Evolutionary conservation across 53 echinoderm and acorn worm species (phyloP).

Genomic region (Paracentrotus lividus): DNA sequence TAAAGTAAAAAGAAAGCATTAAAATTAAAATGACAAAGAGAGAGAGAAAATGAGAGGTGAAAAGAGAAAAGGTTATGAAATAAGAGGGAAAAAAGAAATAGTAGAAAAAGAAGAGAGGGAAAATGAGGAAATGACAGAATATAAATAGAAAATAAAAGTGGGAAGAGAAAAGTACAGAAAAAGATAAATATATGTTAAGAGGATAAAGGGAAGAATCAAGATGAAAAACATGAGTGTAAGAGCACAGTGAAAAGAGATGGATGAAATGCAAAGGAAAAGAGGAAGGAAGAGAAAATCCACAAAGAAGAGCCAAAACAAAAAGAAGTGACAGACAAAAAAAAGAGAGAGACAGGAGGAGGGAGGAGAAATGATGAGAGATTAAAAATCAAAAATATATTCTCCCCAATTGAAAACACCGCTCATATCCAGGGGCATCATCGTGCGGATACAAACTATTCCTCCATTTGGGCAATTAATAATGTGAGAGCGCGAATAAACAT

Average conservation of each 20-base stretch:
- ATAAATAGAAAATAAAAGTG: not conserved
- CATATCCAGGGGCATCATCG: not conserved
- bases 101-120: not conserved
- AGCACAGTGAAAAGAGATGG: not conserved
- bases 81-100: not conserved
- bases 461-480: conserved; percentile 3
- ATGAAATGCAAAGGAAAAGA: not conserved
- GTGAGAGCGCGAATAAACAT: not conserved
- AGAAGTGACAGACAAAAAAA: not conserved
- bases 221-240: not conserved
- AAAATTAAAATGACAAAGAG: not conserved
- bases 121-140: not conserved
- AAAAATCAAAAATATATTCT: not conserved
- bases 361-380: not conserved
- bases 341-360: not conserved
- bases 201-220: not conserved
- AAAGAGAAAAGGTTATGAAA: not conserved
- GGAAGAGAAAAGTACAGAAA: not conserved
- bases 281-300: not conserved
- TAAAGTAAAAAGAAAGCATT: not conserved
- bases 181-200: too few species aligned
- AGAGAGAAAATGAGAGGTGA: not conserved
- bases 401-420: not conserved
- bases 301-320: not conserved
- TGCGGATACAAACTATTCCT: not conserved